Percentiles rank a stretch among this genome's conserved stretches.
phyloP scores from a whole-genome alignment of 2,113 vertebrate species.

The Pycnonotus jocosus region DNA sequence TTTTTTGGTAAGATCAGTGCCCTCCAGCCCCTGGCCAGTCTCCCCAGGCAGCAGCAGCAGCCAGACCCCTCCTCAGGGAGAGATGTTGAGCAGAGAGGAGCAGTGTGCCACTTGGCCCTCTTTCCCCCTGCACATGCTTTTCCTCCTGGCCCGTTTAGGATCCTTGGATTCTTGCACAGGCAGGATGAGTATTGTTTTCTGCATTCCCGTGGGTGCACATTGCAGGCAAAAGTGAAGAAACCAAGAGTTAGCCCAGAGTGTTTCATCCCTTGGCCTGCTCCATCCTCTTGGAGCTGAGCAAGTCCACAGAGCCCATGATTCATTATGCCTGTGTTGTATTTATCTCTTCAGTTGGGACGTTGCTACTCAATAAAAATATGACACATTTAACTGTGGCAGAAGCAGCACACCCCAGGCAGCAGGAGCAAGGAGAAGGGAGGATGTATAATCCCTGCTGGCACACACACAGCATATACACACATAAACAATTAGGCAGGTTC shows the following conservation, averaged over 20 bases:
- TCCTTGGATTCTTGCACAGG: background rate
- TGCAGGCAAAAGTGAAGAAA: background rate
- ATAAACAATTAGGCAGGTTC: conserved; percentile 5
- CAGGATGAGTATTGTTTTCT: conserved; percentile 20
- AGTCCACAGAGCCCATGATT: background rate
- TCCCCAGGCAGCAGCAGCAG: background rate
- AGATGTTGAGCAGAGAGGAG: accelerated
- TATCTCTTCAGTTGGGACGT: background rate
- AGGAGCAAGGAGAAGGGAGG: background rate
- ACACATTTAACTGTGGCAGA: background rate
- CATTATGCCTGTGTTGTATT: background rate
- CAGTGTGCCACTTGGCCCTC: accelerated
- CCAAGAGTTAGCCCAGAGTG: background rate
- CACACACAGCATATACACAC: background rate
- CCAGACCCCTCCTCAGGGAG: background rate
- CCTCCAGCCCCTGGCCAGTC: background rate
- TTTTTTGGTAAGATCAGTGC: background rate
- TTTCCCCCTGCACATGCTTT: background rate
- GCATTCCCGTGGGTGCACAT: background rate
- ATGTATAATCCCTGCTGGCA: background rate
- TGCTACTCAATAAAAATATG: background rate
- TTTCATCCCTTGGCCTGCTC: background rate
- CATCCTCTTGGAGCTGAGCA: background rate
- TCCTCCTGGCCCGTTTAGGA: background rate
- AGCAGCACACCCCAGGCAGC: background rate